Percentiles rank a stretch among this genome's conserved stretches.
Evolutionary conservation across 2,888 invertebrate species (phyloP).

Genomic region (Penaeus monodon): DNA sequence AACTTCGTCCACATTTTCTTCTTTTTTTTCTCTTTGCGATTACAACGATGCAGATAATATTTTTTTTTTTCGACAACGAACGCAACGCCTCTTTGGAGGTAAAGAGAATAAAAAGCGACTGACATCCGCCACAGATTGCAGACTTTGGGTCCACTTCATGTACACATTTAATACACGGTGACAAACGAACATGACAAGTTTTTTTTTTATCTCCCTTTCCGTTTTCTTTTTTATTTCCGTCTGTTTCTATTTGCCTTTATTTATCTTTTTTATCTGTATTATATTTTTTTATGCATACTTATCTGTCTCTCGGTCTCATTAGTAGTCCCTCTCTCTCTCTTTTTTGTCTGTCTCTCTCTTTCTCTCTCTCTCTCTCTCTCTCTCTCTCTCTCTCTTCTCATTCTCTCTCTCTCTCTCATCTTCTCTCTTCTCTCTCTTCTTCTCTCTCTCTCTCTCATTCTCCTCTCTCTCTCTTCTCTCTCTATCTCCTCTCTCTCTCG

Average conservation of each 20-base stretch:
- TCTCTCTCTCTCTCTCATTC: constrained; percentile 8
- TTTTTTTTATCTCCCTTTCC: not conserved
- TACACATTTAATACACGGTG: not conserved
- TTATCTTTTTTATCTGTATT: not conserved
- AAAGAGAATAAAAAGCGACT: too few relatives aligned
- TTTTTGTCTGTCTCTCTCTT: not conserved
- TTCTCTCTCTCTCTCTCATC: constrained; percentile 13
- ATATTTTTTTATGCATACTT: too few relatives aligned
- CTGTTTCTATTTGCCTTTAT: not conserved
- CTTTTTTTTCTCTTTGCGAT: too few relatives aligned
- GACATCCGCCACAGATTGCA: too few relatives aligned
- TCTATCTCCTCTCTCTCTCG: not conserved
- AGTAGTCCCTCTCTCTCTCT: not conserved
- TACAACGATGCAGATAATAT: too few relatives aligned
- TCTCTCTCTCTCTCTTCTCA: not conserved
- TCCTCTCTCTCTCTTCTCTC: not conserved
- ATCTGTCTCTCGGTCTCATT: too few relatives aligned
- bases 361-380: constrained; percentile 18
- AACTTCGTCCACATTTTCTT: too few relatives aligned
- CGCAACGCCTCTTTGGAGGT: too few relatives aligned
- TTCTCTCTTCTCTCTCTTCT: not conserved
- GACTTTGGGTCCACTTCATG: not conserved
- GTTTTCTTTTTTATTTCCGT: not conserved
- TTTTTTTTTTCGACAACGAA: too few relatives aligned
- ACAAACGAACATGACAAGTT: not conserved